Evolutionary conservation across 2,888 invertebrate species (phyloP).

Genomic region (Invenusta paracnida): DNA sequence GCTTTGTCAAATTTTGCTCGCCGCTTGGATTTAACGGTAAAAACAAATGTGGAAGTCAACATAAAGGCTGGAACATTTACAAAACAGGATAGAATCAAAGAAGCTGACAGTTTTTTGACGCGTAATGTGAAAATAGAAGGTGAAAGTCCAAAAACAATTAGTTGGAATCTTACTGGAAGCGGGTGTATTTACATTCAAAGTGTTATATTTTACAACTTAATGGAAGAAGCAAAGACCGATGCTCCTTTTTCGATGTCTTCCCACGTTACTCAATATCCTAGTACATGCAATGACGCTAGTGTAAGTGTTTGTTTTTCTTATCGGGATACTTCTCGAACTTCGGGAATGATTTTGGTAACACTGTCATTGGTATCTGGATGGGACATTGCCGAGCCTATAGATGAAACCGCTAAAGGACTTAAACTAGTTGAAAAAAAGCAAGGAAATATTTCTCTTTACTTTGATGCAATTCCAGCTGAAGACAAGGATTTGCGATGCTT

Average conservation of each 20-base stretch:
- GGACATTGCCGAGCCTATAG: neutral
- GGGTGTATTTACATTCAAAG: constrained; percentile 5
- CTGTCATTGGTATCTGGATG: neutral
- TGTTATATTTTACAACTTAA: neutral
- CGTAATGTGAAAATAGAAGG: neutral
- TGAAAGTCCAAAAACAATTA: constrained; percentile 7
- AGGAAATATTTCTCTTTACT: constrained; percentile 11
- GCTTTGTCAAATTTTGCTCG: constrained; percentile 48
- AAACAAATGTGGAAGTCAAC: neutral
- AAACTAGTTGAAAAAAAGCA: neutral
- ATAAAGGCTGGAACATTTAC: neutral
- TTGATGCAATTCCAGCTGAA: neutral
- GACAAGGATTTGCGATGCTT: neutral
- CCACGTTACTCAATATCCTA: neutral
- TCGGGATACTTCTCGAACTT: neutral
- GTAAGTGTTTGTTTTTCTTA: neutral
- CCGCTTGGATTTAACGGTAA: neutral
- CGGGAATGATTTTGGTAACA: neutral
- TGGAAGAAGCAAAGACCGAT: neutral
- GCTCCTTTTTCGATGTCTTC: neutral
- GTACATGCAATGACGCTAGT: neutral
- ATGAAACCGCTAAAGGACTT: neutral
- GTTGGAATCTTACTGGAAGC: neutral
- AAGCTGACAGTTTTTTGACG: neutral
- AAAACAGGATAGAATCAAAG: neutral